Conservation (phyloP, 1,140 invertebrate genomes). For the Heliconius congener region DNA sequence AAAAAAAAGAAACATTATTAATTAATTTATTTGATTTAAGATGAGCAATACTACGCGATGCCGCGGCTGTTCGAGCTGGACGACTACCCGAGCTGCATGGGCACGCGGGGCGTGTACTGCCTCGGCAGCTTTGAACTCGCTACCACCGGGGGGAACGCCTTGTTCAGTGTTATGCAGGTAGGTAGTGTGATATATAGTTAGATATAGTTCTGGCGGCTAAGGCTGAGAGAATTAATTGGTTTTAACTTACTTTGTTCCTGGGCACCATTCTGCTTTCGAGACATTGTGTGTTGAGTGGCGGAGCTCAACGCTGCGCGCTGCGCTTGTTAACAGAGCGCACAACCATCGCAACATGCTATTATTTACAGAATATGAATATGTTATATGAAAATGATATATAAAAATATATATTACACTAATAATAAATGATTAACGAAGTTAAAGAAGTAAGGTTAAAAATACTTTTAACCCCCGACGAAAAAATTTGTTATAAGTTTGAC, state of each 20-base stretch:
- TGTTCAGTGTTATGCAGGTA: slow-evolving; percentile 60
- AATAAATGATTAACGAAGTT: too few relatives aligned
- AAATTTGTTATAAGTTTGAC: too few relatives aligned
- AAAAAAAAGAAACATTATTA: background rate
- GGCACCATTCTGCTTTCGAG: too few relatives aligned
- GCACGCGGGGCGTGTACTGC: slow-evolving; percentile 57
- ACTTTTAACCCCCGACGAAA: too few relatives aligned
- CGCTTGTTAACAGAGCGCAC: background rate
- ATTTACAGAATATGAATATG: too few relatives aligned
- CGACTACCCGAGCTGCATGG: slow-evolving; percentile 57
- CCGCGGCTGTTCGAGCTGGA: slow-evolving; percentile 65
- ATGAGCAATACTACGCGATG: slow-evolving; percentile 69
- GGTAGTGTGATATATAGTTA: background rate
- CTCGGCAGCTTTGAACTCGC: slow-evolving; percentile 67
- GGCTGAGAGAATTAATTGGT: too few relatives aligned
- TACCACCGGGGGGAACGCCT: slow-evolving; percentile 32
- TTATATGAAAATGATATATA: too few relatives aligned
- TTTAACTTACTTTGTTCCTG: too few relatives aligned
- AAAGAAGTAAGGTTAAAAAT: too few relatives aligned
- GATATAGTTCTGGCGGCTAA: background rate
- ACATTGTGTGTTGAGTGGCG: too few relatives aligned
- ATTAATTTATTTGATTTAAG: slow-evolving; percentile 37
- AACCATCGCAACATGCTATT: background rate
- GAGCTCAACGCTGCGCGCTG: background rate
- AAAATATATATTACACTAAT: too few relatives aligned